Base-by-base conservation (phyloP, 2,113 vertebrate species). In the Vireo altiloquus region DNA sequence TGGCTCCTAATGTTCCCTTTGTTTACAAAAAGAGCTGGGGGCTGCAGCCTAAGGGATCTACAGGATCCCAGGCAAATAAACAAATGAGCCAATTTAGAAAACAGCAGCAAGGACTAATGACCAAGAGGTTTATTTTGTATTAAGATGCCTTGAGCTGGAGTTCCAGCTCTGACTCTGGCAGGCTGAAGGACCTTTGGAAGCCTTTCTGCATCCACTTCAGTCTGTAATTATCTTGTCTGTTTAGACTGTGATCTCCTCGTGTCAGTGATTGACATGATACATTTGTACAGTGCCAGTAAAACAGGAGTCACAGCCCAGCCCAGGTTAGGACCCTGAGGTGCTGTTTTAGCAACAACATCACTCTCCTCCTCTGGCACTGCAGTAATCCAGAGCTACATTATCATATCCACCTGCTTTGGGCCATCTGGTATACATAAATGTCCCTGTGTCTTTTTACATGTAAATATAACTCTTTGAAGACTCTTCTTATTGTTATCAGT, bases 381-480 rank as follows among this genome's bases (percentile, higher is more conserved):
- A 82, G 47, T 23, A 64, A 84, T 21, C 64, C 37, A 22, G 37
- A 40, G 35, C 54, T 59, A 23, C 13, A 2, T 54, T 60, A 37
- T 10, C 40, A 44, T 11, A 94, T 16, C 88, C 71, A 92, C 87
- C 92, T 91, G 87, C 85, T 88, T 77, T 65, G 82, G 85, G 82
- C 71, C 90, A 93, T 70, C 93, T 95, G 95, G 59, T 86, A 56
- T 28, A 24, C 52, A 92, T 88, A 71, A 86, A 78, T 49, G 60
- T 70, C 82, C 63, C 71, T 12, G 40, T 63, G 82, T 72, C 60
- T 92, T 78, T 90, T 83, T 60, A 93, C 85, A 75, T 44, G 59
- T 90, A 89, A 87, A 95, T 86, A 42, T 13, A 80, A 77, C 54
- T 76, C 84, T 95, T 87, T 85, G 85, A 92, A 94, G 91, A 59